Conservation (phyloP, 2,113 vertebrate species). For the Amphilophus citrinellus region DNA sequence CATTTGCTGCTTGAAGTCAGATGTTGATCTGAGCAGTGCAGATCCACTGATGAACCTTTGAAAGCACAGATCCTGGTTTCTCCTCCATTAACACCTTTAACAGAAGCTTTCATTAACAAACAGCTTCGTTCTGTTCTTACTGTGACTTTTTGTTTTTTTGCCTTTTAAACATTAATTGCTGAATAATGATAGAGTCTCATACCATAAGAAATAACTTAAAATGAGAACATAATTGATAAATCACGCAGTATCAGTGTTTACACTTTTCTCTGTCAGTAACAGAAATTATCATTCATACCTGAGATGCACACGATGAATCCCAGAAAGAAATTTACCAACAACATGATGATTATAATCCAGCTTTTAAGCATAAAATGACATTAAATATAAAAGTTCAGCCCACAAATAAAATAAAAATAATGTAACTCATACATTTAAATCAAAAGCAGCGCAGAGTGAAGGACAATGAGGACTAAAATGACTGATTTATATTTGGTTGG, state of each 20-base stretch:
- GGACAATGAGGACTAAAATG: no score
- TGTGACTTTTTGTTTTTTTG: background rate
- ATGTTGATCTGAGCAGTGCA: conserved; percentile 21
- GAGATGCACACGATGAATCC: fast-evolving
- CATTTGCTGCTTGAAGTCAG: background rate
- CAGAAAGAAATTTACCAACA: background rate
- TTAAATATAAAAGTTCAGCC: no score
- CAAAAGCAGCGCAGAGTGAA: background rate
- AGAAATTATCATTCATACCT: no score
- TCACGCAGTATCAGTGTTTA: no score
- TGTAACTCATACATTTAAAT: background rate
- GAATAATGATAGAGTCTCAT: background rate
- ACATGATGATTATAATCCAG: background rate
- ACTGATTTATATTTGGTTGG: background rate
- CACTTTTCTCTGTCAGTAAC: background rate
- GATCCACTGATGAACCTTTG: conserved; percentile 35
- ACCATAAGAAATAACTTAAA: background rate
- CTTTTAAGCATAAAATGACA: background rate
- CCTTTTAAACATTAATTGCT: fast-evolving
- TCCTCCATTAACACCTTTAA: background rate
- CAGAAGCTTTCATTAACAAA: no score
- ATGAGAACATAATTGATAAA: background rate
- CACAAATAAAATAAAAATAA: background rate
- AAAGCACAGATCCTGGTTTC: conserved; percentile 5
- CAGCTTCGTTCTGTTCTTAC: no score